A percentile compares a stretch with the other conserved stretches of the same genome.
Evolutionary conservation across 1,140 invertebrate species (phyloP).

Genomic region (Gerris buenoi): DNA sequence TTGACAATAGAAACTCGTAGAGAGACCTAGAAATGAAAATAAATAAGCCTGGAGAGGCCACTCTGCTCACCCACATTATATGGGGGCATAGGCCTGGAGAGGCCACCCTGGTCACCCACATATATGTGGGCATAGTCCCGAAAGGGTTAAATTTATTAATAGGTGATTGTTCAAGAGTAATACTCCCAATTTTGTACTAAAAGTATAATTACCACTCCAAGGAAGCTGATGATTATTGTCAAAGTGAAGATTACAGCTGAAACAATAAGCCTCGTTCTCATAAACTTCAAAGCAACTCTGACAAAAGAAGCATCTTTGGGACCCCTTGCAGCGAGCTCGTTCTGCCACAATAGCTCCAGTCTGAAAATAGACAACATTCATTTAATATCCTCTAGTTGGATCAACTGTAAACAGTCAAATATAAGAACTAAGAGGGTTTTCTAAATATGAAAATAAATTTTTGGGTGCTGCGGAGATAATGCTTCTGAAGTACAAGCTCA

Average conservation of each 20-base stretch:
- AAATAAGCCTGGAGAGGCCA: too few species aligned
- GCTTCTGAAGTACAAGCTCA: too few species aligned
- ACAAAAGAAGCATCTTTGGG: slow-evolving; percentile 34
- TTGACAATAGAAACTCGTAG: too few species aligned
- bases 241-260: slow-evolving; percentile 36
- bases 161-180: too few species aligned
- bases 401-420: neutral
- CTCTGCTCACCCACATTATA: too few species aligned
- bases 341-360: slow-evolving; percentile 35
- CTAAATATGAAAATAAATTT: slow-evolving; percentile 5
- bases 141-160: too few species aligned
- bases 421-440: neutral
- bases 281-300: slow-evolving; percentile 38
- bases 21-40: too few species aligned
- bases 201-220: slow-evolving; percentile 45
- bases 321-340: slow-evolving; percentile 31
- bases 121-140: too few species aligned
- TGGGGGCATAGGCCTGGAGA: too few species aligned
- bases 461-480: slow-evolving; percentile 1
- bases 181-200: too few species aligned
- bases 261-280: slow-evolving; percentile 36
- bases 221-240: slow-evolving; percentile 40
- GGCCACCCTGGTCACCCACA: too few species aligned
- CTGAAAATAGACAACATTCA: slow-evolving; percentile 21
- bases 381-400: too few species aligned